Evolutionary conservation across 2,797 vertebrate genomes (phyloP).

Genomic region (Sebastes cheni): DNA sequence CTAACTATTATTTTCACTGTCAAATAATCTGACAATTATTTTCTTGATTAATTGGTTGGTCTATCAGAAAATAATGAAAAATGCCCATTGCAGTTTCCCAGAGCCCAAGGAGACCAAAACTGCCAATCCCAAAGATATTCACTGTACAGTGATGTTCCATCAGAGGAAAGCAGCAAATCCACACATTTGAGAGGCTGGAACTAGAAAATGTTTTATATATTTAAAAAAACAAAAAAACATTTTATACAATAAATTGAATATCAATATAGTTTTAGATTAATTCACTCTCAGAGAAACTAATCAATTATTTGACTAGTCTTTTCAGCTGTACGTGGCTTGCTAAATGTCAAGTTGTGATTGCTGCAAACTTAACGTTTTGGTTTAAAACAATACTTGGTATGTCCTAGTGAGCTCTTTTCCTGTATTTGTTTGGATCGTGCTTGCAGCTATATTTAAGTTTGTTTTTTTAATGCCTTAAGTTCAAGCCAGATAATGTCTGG

Average conservation of each 20-base stretch:
- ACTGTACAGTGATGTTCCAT: too few relatives aligned
- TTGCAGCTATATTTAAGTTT: slow-evolving; percentile 1
- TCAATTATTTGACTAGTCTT: too few relatives aligned
- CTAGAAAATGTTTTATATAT: too few relatives aligned
- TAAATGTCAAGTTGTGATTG: neutral
- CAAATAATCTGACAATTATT: neutral
- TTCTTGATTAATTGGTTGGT: neutral
- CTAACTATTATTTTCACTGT: neutral
- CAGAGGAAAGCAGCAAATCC: too few relatives aligned
- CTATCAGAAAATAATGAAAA: neutral
- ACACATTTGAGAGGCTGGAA: too few relatives aligned
- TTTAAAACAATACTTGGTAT: neutral
- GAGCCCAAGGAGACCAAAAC: too few relatives aligned
- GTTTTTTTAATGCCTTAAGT: neutral
- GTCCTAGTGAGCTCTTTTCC: neutral
- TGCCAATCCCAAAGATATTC: too few relatives aligned
- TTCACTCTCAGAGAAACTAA: too few relatives aligned
- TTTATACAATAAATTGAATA: too few relatives aligned
- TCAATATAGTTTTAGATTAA: too few relatives aligned
- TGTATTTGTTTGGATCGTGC: neutral
- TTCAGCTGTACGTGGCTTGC: neutral
- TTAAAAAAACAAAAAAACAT: too few relatives aligned
- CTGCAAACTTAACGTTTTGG: neutral
- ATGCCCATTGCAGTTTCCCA: neutral
- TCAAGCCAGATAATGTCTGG: slow-evolving; percentile 20